A percentile compares a stretch with the other conserved stretches of the same genome.
phyloP scores from a whole-genome alignment of 2,888 invertebrate species.

The Rapana venosa region DNA sequence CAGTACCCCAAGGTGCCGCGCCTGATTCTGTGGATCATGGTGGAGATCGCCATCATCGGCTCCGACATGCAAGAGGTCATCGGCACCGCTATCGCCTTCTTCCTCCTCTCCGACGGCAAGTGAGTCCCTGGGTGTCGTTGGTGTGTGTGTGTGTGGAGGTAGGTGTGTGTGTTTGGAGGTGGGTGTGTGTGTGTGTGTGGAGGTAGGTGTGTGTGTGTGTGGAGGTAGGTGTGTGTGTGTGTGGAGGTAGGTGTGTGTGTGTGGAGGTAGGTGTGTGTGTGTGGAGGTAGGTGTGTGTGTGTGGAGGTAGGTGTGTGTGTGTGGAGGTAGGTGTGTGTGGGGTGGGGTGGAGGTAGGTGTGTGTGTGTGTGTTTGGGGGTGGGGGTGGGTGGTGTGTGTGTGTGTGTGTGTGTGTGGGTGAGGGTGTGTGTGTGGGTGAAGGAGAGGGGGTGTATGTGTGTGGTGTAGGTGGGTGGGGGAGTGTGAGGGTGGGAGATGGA shows the following conservation, averaged over 20 bases:
- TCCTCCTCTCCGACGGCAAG: slow-evolving; percentile 83
- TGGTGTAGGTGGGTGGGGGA: not conserved
- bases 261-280: not conserved
- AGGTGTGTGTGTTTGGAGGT: slow-evolving; percentile 83
- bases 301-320: not conserved
- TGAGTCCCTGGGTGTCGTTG: not conserved
- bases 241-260: not conserved
- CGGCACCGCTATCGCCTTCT: slow-evolving; percentile 92
- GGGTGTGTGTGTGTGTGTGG: slow-evolving; percentile 82
- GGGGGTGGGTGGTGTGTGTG: too few species aligned
- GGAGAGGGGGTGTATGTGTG: not conserved
- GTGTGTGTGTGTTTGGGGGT: slow-evolving; percentile 6
- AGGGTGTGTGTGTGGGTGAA: slow-evolving; percentile 15
- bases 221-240: not conserved
- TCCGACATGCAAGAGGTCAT: slow-evolving; percentile 88
- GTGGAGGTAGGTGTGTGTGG: too few species aligned
- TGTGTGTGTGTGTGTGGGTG: slow-evolving; percentile 3
- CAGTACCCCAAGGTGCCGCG: slow-evolving; percentile 87
- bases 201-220: slow-evolving; percentile 27
- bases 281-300: not conserved
- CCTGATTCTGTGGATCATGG: slow-evolving; percentile 91
- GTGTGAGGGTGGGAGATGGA: slow-evolving; percentile 80
- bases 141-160: not conserved
- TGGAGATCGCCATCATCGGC: slow-evolving; percentile 92
- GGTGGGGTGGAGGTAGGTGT: not conserved